A percentile compares a stretch with the other conserved stretches of the same genome.
phyloP scores from a whole-genome alignment of 2,888 invertebrate genomes.

The Aphrophora alni region DNA sequence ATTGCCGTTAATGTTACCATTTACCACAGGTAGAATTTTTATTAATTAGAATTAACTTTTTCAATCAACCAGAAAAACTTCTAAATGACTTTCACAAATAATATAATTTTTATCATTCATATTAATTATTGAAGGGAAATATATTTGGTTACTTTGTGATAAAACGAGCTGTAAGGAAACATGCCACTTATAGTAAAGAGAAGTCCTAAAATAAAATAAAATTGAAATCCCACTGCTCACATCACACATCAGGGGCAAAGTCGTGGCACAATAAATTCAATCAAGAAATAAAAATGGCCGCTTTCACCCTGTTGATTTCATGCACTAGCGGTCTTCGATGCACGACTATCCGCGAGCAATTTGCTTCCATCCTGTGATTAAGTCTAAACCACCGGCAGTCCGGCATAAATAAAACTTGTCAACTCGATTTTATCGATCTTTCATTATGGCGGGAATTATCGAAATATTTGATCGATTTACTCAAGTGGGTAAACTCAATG shows the following conservation, averaged over 20 bases:
- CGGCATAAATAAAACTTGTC: background rate
- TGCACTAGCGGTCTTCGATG: background rate
- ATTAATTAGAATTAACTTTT: no score
- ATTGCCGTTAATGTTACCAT: no score
- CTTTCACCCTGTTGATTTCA: background rate
- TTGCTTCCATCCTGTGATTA: background rate
- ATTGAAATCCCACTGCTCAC: background rate
- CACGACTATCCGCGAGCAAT: background rate
- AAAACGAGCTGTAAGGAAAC: no score
- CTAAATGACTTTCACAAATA: no score
- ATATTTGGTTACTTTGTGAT: no score
- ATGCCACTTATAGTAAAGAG: no score
- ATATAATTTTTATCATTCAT: no score
- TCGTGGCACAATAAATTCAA: background rate
- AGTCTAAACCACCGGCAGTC: background rate
- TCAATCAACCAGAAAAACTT: no score
- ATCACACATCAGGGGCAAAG: background rate
- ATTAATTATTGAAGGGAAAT: no score
- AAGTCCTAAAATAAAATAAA: no score
- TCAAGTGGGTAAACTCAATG: no score
- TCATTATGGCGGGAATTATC: background rate
- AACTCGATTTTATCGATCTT: background rate
- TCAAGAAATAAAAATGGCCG: background rate
- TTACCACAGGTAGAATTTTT: no score
- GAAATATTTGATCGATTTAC: background rate